phyloP scores from a whole-genome alignment of 2,888 invertebrate species.

The Drosophila nr. medialis region DNA sequence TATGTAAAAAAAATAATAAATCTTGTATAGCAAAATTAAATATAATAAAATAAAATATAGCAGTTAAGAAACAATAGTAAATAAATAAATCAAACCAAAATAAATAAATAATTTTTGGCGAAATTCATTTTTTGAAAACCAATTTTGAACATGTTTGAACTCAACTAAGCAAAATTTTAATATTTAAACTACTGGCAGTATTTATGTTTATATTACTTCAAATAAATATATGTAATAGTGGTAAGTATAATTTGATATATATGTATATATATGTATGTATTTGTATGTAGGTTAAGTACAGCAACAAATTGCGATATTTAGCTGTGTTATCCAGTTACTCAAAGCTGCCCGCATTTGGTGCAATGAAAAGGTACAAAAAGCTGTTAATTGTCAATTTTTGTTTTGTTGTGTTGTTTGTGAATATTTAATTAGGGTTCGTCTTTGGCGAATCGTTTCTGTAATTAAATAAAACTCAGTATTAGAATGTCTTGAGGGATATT shows the following conservation, averaged over 20 bases:
- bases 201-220: constrained; percentile 5
- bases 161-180: background rate
- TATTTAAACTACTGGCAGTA: constrained; percentile 6
- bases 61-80: too few relatives aligned
- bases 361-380: constrained; percentile 51
- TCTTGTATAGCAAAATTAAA: background rate
- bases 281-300: constrained; percentile 38
- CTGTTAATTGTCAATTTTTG: constrained; percentile 45
- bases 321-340: constrained; percentile 56
- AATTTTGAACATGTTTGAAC: constrained; percentile 5
- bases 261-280: constrained; percentile 15
- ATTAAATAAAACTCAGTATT: constrained; percentile 73
- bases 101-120: background rate
- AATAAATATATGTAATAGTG: constrained; percentile 16
- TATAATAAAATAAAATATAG: background rate
- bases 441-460: constrained; percentile 86
- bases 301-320: constrained; percentile 49
- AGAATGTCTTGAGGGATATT: constrained; percentile 37
- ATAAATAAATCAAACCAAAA: background rate
- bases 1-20: background rate
- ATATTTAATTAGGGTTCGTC: constrained; percentile 75
- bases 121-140: background rate
- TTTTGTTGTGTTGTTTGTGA: constrained; percentile 50
- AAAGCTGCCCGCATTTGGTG: constrained; percentile 61
- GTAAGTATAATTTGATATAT: constrained; percentile 10